Evolutionary conservation across 2,113 vertebrate species (phyloP), one percentile per base, ranked within the genome.

Genomic region (Trematocara marginatum): DNA sequence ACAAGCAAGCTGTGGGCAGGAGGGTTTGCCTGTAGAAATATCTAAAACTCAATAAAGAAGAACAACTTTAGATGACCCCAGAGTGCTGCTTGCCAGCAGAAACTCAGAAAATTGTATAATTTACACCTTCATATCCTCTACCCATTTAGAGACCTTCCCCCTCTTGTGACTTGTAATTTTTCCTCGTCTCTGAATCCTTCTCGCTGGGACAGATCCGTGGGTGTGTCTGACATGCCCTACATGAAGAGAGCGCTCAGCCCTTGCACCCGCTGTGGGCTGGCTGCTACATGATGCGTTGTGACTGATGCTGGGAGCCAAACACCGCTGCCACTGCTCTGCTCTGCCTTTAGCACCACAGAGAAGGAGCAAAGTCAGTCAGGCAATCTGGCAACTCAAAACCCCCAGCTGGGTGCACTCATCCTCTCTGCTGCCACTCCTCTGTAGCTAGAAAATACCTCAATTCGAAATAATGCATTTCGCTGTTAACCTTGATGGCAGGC

Each of bases 401-500:
- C 83, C 83, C 91, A 93, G 89, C 89, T 83, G 89, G 78, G 59
- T 23, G 78, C 83, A 78, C 84, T 93, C 89, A 69, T 82, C 78
- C 85, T 83, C 85, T 80, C 54, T 1, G 8, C 85, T 78, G 81
- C 84, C 85, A 45, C 66, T 91, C 81, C 79, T 90, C 51, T 59
- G 45, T 23, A 80, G 45, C 84, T 78, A 35, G 76, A 88, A 92
- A 93, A 91, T 51, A 56, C 90, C 78, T 87, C 84, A 47, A 83
- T 92, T 88, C 85, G 6, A 88, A 94, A 93, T 90, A 83, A 86
- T 49, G 78, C 64, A 88, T 88, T 89, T 91, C 42, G 31, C 80
- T 29, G 88, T 90, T 88, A 89, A 91, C 89, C 86, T 91, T 80
- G 83, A 91, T 81, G 80, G 45, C 80, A 86, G 83, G 82, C 10